These are phyloP conservation scores for Hartigia nigra DNA, from an alignment of 2,888 invertebrate genomes.

Conservation along the genomic window DNA sequence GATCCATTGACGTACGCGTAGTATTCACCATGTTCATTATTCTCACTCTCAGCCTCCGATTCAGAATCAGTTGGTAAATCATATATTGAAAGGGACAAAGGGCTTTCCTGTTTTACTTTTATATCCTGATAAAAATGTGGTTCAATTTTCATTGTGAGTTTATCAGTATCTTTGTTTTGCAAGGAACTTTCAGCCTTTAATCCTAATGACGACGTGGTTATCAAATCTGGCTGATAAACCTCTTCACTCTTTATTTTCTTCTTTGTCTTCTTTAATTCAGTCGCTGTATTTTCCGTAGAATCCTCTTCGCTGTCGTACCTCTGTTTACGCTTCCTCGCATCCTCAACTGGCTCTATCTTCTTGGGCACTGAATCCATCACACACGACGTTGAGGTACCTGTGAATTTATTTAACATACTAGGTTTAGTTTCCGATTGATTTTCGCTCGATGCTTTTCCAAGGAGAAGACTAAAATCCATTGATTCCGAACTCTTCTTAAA, in stretches of 20 bases:
- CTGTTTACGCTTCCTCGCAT: constrained; percentile 23
- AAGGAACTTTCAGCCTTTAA: background rate
- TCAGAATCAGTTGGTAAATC: background rate
- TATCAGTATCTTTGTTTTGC: background rate
- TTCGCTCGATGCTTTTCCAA: constrained; percentile 23
- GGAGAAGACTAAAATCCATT: constrained; percentile 50
- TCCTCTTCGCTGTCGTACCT: constrained; percentile 13
- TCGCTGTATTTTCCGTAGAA: background rate
- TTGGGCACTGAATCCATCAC: constrained; percentile 9
- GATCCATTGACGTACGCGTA: background rate
- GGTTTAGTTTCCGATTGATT: background rate
- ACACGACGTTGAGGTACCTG: background rate
- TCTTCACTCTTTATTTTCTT: background rate
- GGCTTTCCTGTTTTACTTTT: background rate
- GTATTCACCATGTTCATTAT: background rate
- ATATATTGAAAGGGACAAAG: background rate
- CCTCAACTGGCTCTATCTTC: constrained; percentile 13
- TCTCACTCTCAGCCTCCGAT: background rate
- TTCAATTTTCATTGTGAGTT: constrained; percentile 11
- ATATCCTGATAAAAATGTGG: constrained; percentile 24
- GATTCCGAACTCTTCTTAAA: constrained; percentile 69
- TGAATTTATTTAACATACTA: constrained; percentile 4
- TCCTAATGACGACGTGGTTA: background rate
- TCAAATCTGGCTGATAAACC: background rate
- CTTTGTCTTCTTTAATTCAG: background rate